phyloP scores from a whole-genome alignment of 1,140 invertebrate genomes.

The Caenorhabditis tropicalis region DNA sequence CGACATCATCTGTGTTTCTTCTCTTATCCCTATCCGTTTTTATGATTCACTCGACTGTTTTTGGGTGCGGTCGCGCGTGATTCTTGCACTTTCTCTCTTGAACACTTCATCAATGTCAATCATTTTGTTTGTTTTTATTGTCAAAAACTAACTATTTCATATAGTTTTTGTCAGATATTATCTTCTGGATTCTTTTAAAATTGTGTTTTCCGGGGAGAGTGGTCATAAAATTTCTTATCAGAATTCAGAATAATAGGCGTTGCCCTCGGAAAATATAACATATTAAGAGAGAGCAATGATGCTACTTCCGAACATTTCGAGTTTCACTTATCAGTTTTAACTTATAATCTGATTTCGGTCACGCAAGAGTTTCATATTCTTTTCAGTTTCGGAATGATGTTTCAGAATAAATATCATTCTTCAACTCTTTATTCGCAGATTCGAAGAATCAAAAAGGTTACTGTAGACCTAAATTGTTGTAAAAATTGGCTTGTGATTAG shows the following conservation, averaged over 20 bases:
- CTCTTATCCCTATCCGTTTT: slow-evolving; percentile 22
- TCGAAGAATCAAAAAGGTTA: slow-evolving; percentile 4
- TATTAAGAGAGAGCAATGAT: slow-evolving; percentile 1
- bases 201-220: not conserved
- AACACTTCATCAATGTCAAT: slow-evolving; percentile 3
- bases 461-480: not conserved
- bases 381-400: not conserved
- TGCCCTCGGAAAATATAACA: not conserved
- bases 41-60: slow-evolving; percentile 31
- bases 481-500: slow-evolving; percentile 21
- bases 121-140: slow-evolving; percentile 33
- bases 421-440: not conserved
- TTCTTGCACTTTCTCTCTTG: slow-evolving; percentile 31
- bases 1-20: slow-evolving; percentile 24
- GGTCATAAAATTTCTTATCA: slow-evolving; percentile 2
- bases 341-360: not conserved
- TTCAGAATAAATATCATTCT: not conserved
- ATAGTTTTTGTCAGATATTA: not conserved
- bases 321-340: not conserved
- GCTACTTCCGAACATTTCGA: slow-evolving; percentile 13
- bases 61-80: slow-evolving; percentile 40
- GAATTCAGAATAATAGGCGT: not conserved
- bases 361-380: not conserved
- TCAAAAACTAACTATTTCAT: not conserved
- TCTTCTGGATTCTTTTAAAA: not conserved